Conservation (phyloP, 2,888 invertebrate genomes). For the Papilio demoleus region DNA sequence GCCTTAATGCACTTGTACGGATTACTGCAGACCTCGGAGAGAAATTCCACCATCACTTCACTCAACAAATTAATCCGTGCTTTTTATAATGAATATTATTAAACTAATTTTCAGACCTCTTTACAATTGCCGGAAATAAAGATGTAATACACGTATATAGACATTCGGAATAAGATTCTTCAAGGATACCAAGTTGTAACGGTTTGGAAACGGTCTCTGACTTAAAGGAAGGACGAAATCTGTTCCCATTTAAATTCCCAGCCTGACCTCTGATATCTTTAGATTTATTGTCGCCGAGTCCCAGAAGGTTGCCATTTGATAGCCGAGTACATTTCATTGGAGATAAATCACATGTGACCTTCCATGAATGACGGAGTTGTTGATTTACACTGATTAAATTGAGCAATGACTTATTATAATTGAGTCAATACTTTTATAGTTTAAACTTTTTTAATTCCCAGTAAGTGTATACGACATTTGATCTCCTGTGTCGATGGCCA, state of each 20-base stretch:
- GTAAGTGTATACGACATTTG: no score
- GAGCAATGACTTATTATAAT: no score
- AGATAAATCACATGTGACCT: conserved; percentile 62
- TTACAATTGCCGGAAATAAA: no score
- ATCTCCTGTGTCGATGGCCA: no score
- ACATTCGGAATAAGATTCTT: no score
- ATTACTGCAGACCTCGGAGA: conserved; percentile 44
- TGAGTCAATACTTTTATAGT: no score
- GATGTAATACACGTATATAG: no score
- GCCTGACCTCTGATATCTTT: conserved; percentile 43
- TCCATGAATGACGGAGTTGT: conserved; percentile 63
- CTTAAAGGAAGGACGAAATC: no score
- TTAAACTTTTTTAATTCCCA: no score
- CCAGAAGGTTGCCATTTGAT: conserved; percentile 66
- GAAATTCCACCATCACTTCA: not conserved
- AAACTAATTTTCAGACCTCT: no score
- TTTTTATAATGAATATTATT: not conserved
- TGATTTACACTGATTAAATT: no score
- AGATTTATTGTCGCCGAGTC: conserved; percentile 66
- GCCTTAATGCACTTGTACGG: conserved; percentile 74
- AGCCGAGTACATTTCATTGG: conserved; percentile 66
- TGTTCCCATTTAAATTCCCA: conserved; percentile 24
- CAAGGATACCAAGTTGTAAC: no score
- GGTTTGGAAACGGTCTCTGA: not conserved
- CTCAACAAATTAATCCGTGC: conserved; percentile 3